These are phyloP conservation scores for Heliothis subflexa DNA, from an alignment of 1,140 invertebrate genomes.

Conservation along the genomic window DNA sequence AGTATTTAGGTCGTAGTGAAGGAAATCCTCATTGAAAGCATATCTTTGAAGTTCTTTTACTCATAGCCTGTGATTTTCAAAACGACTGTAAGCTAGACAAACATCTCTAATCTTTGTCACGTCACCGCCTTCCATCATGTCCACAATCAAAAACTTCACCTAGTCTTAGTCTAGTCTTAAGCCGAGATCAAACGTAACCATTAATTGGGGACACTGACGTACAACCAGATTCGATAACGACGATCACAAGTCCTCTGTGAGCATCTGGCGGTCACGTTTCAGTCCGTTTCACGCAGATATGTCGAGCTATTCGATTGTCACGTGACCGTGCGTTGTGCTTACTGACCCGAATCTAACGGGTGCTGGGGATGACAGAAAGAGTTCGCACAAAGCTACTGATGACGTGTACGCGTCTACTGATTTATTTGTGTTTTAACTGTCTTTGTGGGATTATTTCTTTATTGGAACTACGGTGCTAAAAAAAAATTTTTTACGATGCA, in stretches of 20 bases:
- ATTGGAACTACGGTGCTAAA: too few species aligned
- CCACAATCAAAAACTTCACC: too few species aligned
- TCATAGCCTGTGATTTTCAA: too few species aligned
- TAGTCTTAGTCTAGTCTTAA: too few species aligned
- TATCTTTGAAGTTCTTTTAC: too few species aligned
- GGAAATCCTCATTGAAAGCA: too few species aligned
- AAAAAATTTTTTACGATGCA: too few species aligned
- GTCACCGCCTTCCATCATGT: too few species aligned
- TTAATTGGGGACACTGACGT: not conserved
- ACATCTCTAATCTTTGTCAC: too few species aligned
- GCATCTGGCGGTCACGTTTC: not conserved
- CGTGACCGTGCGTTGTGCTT: conserved; percentile 16
- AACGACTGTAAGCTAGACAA: too few species aligned
- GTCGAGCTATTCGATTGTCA: not conserved
- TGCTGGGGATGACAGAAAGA: conserved; percentile 22
- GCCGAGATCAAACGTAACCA: not conserved
- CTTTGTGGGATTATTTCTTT: too few species aligned
- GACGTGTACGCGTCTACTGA: not conserved
- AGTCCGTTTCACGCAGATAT: not conserved
- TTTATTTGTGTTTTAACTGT: not conserved
- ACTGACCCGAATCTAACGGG: conserved; percentile 27
- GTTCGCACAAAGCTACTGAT: conserved; percentile 8
- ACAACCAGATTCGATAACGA: not conserved
- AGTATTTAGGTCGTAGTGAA: too few species aligned
- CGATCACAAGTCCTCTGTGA: not conserved